A percentile compares a stretch with the other conserved stretches of the same genome.
These are phyloP conservation scores for Typhlomys cinereus DNA, from an alignment of 2,113 vertebrate genomes.

Conservation along the genomic window DNA sequence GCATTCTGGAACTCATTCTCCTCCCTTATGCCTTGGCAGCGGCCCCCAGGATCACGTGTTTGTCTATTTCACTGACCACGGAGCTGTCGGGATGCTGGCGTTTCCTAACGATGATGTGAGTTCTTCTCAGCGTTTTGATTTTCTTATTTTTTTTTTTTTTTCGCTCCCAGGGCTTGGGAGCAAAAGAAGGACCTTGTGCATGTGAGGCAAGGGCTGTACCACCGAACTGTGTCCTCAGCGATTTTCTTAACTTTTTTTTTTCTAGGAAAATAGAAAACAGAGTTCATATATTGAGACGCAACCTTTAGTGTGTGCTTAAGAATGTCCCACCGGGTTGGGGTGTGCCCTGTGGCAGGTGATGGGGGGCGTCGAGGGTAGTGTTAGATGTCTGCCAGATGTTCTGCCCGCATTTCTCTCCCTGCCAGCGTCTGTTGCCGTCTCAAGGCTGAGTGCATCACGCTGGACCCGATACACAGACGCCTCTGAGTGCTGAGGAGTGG, in stretches of 20 bases:
- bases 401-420: neutral
- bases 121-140: neutral
- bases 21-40: conserved; percentile 82
- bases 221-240: neutral
- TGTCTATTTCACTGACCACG: conserved; percentile 97
- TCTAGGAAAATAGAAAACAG: neutral
- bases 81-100: conserved; percentile 92
- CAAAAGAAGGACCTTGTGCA: neutral
- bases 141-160: neutral
- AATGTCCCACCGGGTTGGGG: neutral
- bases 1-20: neutral
- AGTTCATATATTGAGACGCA: fast-evolving
- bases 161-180: no score
- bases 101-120: conserved; percentile 95
- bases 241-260: neutral
- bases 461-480: fast-evolving
- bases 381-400: neutral
- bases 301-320: neutral
- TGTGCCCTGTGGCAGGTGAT: fast-evolving
- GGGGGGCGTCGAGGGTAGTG: neutral
- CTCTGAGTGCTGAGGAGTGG: neutral
- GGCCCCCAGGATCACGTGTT: conserved; percentile 96
- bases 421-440: fast-evolving
- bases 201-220: neutral
- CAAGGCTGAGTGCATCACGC: fast-evolving